Percentiles rank a stretch among this genome's conserved stretches.
Conservation (phyloP, 92 coral and sea anemone species). For the Palythoa grandis region DNA sequence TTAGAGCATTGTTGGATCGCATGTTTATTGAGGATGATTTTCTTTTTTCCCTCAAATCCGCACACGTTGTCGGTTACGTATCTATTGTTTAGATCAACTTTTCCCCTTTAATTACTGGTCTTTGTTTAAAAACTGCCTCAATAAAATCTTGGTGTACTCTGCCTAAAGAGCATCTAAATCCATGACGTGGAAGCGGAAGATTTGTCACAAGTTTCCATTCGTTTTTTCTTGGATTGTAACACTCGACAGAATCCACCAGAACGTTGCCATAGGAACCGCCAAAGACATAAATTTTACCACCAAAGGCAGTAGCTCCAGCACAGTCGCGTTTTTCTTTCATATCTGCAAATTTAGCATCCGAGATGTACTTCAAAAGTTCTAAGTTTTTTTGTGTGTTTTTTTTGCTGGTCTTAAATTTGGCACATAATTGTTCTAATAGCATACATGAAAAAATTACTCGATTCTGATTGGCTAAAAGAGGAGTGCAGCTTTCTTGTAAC, state of each 20-base stretch:
- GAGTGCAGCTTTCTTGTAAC: too few species aligned
- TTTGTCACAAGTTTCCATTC: slow-evolving; percentile 83
- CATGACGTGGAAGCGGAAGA: slow-evolving; percentile 83
- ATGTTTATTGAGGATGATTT: too few species aligned
- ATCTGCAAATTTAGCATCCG: slow-evolving; percentile 48
- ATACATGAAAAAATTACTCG: too few species aligned
- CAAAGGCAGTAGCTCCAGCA: slow-evolving; percentile 75
- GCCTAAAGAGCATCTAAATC: slow-evolving; percentile 77
- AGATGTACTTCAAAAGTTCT: background rate
- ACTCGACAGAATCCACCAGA: slow-evolving; percentile 89
- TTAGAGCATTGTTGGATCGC: too few species aligned
- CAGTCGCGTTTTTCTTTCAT: slow-evolving; percentile 91
- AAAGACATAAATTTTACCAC: slow-evolving; percentile 87
- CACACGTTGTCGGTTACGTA: too few species aligned
- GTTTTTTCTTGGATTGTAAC: slow-evolving; percentile 69
- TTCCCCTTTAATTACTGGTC: slow-evolving; percentile 12
- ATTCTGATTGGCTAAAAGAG: too few species aligned
- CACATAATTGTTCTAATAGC: too few species aligned
- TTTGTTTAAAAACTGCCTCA: slow-evolving; percentile 57
- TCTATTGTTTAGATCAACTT: slow-evolving; percentile 8
- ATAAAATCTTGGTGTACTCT: slow-evolving; percentile 75
- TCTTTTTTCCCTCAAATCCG: too few species aligned
- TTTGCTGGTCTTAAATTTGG: too few species aligned
- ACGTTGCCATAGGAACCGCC: slow-evolving; percentile 98
- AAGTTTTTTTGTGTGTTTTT: too few species aligned